A percentile compares a stretch with the other conserved stretches of the same genome.
Evolutionary conservation across 2,888 invertebrate genomes (phyloP).

Genomic region (Ormyrus nitidulus): DNA sequence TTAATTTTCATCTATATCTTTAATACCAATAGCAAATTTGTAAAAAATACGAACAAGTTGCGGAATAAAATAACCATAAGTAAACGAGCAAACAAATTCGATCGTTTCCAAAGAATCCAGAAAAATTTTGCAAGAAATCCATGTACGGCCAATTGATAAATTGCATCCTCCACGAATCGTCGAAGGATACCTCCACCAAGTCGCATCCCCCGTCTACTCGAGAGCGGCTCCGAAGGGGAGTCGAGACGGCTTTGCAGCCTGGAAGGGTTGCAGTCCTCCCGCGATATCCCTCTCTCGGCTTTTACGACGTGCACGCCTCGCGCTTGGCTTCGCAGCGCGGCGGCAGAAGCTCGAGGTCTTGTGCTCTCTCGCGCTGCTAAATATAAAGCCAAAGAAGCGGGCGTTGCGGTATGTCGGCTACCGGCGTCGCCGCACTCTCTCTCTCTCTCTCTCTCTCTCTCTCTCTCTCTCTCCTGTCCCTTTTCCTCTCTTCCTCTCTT

Average conservation of each 20-base stretch:
- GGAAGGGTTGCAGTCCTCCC: not conserved
- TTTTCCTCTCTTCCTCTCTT: conserved; percentile 8
- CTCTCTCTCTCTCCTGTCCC: conserved; percentile 40
- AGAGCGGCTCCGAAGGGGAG: not conserved
- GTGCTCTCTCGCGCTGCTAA: conserved; percentile 64
- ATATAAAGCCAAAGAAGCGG: conserved; percentile 70
- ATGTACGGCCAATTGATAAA: too few relatives aligned
- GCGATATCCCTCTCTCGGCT: not conserved
- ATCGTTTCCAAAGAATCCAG: too few relatives aligned
- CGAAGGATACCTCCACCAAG: too few relatives aligned
- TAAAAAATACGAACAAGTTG: too few relatives aligned
- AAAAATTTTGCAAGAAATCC: too few relatives aligned
- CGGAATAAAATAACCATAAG: too few relatives aligned
- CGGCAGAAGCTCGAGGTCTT: conserved; percentile 17
- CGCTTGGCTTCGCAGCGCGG: not conserved
- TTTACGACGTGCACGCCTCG: not conserved
- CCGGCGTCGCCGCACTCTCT: conserved; percentile 34
- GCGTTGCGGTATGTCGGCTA: conserved; percentile 58
- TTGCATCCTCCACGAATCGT: too few relatives aligned
- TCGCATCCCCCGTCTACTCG: too few relatives aligned
- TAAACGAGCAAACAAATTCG: too few relatives aligned
- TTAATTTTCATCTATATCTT: too few relatives aligned
- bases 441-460: conserved; percentile 43
- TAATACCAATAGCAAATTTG: too few relatives aligned
- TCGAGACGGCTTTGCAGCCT: not conserved